phyloP scores from a whole-genome alignment of 2,797 vertebrate genomes.

The Neoniphon sammara region DNA sequence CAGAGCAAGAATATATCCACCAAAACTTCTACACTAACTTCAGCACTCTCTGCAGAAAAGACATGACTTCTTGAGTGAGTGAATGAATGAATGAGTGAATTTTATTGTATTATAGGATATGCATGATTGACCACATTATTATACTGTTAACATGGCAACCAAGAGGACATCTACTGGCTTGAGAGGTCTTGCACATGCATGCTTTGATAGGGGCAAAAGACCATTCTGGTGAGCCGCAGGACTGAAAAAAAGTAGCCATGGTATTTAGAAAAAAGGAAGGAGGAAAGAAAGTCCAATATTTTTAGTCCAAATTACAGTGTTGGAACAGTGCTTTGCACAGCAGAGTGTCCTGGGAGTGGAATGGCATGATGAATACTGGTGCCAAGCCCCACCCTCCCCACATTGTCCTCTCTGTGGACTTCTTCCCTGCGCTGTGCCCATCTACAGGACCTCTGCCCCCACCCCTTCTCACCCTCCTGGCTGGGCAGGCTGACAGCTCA shows the following conservation, averaged over 20 bases:
- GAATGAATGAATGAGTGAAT: too few relatives aligned
- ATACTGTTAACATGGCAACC: constrained; percentile 52
- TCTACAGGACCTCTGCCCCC: constrained; percentile 72
- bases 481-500: constrained; percentile 39
- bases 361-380: constrained; percentile 83
- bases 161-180: constrained; percentile 67
- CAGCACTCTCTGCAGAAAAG: constrained; percentile 30
- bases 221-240: constrained; percentile 85
- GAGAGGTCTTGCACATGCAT: constrained; percentile 81
- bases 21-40: constrained; percentile 15
- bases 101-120: constrained; percentile 31
- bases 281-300: constrained; percentile 89
- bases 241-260: constrained; percentile 80
- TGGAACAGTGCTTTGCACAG: constrained; percentile 86
- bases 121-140: constrained; percentile 43
- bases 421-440: constrained; percentile 74
- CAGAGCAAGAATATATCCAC: constrained; percentile 23
- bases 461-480: constrained; percentile 47
- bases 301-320: constrained; percentile 90
- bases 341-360: constrained; percentile 85
- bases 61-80: constrained; percentile 10
- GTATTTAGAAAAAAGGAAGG: constrained; percentile 84
- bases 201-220: constrained; percentile 84
- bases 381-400: constrained; percentile 85
- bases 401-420: constrained; percentile 82